Evolutionary conservation across 2,888 invertebrate species (phyloP).

Genomic region (Phytoseiulus persimilis): DNA sequence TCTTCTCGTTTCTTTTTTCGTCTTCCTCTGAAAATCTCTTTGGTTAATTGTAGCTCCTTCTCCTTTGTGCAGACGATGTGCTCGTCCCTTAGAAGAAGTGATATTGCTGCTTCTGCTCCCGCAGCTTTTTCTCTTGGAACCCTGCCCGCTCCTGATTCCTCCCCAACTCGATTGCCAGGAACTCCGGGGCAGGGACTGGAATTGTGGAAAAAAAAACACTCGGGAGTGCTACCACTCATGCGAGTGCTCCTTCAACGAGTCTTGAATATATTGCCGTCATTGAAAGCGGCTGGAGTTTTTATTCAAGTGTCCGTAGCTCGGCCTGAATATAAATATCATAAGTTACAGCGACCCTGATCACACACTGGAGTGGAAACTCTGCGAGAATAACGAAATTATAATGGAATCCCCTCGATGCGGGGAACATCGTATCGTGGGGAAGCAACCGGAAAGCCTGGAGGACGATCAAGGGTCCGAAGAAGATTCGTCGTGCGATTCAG

Average conservation of each 20-base stretch:
- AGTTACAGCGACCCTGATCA: background rate
- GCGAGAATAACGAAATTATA: background rate
- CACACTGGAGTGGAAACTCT: background rate
- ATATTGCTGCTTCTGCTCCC: background rate
- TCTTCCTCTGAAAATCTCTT: background rate
- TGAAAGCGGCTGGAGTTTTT: background rate
- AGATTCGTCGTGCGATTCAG: background rate
- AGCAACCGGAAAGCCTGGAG: background rate
- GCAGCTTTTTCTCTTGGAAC: background rate
- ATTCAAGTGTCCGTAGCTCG: background rate
- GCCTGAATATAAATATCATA: background rate
- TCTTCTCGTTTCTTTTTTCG: background rate
- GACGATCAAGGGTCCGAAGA: background rate
- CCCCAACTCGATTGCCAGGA: background rate
- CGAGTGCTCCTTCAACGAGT: background rate
- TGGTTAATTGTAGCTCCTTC: background rate
- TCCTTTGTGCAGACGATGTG: background rate
- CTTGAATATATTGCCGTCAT: background rate
- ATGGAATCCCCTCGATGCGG: background rate
- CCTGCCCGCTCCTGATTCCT: background rate
- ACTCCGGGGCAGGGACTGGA: background rate
- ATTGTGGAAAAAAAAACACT: background rate
- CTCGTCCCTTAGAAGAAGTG: background rate
- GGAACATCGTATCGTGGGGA: background rate
- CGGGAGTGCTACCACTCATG: background rate